Base-by-base conservation (phyloP, 1,140 invertebrate species). In the Leptinotarsa lineolata region DNA sequence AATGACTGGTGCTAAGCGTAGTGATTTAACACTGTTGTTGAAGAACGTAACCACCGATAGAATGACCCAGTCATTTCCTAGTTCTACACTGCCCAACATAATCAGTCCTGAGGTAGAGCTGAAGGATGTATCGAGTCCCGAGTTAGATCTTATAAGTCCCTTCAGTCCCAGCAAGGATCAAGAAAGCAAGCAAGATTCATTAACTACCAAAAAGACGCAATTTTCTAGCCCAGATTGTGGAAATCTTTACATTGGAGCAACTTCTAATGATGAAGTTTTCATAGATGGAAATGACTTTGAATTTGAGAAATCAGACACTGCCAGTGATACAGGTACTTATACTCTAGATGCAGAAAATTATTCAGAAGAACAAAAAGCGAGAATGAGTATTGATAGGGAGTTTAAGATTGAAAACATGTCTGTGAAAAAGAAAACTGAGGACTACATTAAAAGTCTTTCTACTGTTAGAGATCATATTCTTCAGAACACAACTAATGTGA, bases 241-340 rank as follows among this genome's bases (percentile, higher is more conserved):
- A 71, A 72, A 68, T 13, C 46, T 68, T 15, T 45, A 74, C 18
- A 58, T 74, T 67, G 39, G 58, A 73, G 46, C 61, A 60, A 61
- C 74, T 16, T 65, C 72, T 67, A 68, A 74, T 58, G 54, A 76
- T 30, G 63, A 75, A 12, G 68, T 66, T 21, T 79, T 79, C 46
- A 58, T 78, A 66, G 73, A 74, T 46, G 77, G 75, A 24, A 72
- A 74, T 13, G 81, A 83, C 21, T 80, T 75, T 72, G 81, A 83
- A 75, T 81, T 81, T 68, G 82, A 84, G 64, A 86, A 82, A 77
- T 89, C 88, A 24, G 93, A 92, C 76, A 91, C 92, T 30, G 87
- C 90, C 0, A 94, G 93, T 83, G 93, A 95, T 82, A 88, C 92
- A 6, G 95, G 95, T 39, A 97, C 95, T 1, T 97, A 96, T 77